A percentile compares a stretch with the other conserved stretches of the same genome.
Conservation (phyloP, 2,888 invertebrate species). For the Lypha dubia region DNA sequence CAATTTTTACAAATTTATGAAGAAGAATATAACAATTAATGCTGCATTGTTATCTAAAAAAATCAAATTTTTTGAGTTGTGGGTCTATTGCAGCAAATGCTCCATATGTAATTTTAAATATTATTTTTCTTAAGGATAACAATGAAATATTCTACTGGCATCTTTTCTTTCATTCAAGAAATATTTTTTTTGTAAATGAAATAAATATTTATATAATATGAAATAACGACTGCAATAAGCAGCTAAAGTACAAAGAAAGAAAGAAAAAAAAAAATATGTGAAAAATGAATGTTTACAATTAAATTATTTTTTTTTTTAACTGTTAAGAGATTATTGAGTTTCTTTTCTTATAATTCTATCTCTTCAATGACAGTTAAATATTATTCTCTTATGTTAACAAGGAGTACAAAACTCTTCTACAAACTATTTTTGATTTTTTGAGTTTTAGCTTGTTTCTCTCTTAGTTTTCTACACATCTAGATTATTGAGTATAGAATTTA, state of each 20-base stretch:
- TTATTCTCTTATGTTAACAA: slow-evolving; percentile 31
- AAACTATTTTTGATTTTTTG: slow-evolving; percentile 3
- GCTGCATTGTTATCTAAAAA: no score
- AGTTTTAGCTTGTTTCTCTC: slow-evolving; percentile 50
- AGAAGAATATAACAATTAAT: no score
- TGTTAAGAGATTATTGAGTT: background rate
- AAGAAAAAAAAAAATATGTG: slow-evolving; percentile 19
- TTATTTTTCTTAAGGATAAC: no score
- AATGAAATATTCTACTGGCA: slow-evolving; percentile 3
- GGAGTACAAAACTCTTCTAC: slow-evolving; percentile 1
- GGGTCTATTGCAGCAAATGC: no score
- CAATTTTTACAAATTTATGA: no score
- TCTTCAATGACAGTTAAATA: background rate
- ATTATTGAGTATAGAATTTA: slow-evolving; percentile 79
- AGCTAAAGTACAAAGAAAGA: slow-evolving; percentile 49
- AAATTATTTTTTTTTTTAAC: slow-evolving; percentile 46
- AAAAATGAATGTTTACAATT: slow-evolving; percentile 72
- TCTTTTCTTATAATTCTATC: background rate
- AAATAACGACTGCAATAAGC: slow-evolving; percentile 49
- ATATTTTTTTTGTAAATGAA: slow-evolving; percentile 32
- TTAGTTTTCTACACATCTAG: slow-evolving; percentile 74
- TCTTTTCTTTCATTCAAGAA: slow-evolving; percentile 1
- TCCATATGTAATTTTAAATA: no score
- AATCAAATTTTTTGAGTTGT: no score
- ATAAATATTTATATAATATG: slow-evolving; percentile 68